Conservation (phyloP, 2,888 invertebrate genomes). For the Xylota segnis region DNA sequence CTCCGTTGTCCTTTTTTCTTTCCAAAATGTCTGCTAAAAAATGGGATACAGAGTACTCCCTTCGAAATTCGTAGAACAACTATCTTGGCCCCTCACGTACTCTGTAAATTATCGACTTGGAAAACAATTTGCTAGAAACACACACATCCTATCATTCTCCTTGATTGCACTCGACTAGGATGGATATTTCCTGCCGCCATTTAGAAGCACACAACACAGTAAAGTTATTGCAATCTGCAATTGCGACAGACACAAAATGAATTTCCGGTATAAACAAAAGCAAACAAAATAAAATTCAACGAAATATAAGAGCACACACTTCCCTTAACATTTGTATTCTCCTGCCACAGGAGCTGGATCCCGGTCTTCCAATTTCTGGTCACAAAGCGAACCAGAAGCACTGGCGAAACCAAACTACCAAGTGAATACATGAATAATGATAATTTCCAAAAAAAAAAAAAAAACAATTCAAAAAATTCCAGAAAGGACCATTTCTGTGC, state of each 20-base stretch:
- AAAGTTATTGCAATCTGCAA: constrained; percentile 6
- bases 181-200: too few species aligned
- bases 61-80: too few species aligned
- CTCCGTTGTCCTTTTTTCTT: too few species aligned
- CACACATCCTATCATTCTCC: too few species aligned
- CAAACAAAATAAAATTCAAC: not conserved
- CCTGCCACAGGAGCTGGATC: not conserved
- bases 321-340: constrained; percentile 14
- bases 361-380: not conserved
- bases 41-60: too few species aligned
- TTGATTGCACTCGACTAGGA: too few species aligned
- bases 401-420: constrained; percentile 36
- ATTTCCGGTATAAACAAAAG: constrained; percentile 8
- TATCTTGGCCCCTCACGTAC: too few species aligned
- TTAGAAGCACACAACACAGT: too few species aligned
- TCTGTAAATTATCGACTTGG: too few species aligned
- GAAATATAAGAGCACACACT: not conserved
- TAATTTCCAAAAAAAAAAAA: constrained; percentile 25
- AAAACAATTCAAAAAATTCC: too few species aligned
- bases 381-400: constrained; percentile 23
- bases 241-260: constrained; percentile 5
- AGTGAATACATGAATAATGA: constrained; percentile 65
- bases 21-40: too few species aligned
- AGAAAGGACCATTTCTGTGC: constrained; percentile 61
- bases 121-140: too few species aligned